A percentile compares a stretch with the other conserved stretches of the same genome.
Evolutionary conservation across 2,888 invertebrate genomes (phyloP).

Genomic region (Brachyopa scutellaris): DNA sequence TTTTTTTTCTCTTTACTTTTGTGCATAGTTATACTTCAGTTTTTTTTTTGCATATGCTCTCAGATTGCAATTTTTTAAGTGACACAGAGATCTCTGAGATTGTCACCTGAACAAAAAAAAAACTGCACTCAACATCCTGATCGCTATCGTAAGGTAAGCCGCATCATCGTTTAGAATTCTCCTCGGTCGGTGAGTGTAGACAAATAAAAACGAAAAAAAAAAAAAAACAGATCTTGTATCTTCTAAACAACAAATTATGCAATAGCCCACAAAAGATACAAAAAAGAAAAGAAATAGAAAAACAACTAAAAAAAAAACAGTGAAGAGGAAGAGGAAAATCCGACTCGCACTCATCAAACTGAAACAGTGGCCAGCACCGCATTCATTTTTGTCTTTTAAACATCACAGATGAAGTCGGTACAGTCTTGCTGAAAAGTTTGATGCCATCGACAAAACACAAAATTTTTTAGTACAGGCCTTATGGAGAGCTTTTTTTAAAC

Average conservation of each 20-base stretch:
- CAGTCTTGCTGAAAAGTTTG: neutral
- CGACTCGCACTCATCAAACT: slow-evolving; percentile 55
- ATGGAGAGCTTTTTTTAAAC: too few species aligned
- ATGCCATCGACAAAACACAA: too few species aligned
- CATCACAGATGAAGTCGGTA: neutral
- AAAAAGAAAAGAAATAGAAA: neutral
- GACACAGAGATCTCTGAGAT: slow-evolving; percentile 1
- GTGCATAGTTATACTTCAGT: neutral
- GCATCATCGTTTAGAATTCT: slow-evolving; percentile 26
- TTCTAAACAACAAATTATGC: slow-evolving; percentile 38
- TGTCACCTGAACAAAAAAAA: slow-evolving; percentile 7
- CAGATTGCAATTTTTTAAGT: neutral
- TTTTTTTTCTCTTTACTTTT: neutral
- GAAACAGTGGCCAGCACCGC: slow-evolving; percentile 30
- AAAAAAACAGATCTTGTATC: slow-evolving; percentile 21
- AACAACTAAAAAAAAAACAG: neutral
- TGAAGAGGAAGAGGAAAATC: slow-evolving; percentile 49
- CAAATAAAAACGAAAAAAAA: neutral
- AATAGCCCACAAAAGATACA: slow-evolving; percentile 24
- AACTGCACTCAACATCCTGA: slow-evolving; percentile 28
- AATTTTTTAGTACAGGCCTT: too few species aligned
- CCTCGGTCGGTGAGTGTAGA: neutral
- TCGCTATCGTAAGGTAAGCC: slow-evolving; percentile 22
- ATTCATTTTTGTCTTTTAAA: slow-evolving; percentile 30
- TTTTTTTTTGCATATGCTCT: neutral